A percentile compares a stretch with the other conserved stretches of the same genome.
These are phyloP conservation scores for Siniperca chuatsi DNA, from an alignment of 2,113 vertebrate genomes.

Conservation along the genomic window DNA sequence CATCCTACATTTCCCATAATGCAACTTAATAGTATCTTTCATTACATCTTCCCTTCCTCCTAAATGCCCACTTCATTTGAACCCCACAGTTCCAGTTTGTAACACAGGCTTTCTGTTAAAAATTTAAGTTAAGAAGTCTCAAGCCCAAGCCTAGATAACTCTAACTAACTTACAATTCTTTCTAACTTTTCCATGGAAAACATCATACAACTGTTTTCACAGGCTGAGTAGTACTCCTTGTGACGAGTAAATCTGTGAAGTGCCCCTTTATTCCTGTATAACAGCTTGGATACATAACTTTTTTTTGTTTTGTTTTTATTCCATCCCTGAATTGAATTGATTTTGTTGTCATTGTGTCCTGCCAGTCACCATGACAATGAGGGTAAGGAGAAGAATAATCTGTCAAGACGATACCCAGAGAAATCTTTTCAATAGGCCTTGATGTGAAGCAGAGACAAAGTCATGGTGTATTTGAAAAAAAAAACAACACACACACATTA, in stretches of 20 bases:
- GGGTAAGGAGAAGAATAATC: slow-evolving; percentile 29
- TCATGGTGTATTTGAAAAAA: neutral
- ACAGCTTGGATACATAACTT: neutral
- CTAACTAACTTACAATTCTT: too few species aligned
- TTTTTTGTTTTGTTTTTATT: neutral
- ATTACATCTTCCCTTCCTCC: neutral
- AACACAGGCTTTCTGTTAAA: neutral
- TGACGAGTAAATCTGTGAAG: neutral
- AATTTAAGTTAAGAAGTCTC: neutral
- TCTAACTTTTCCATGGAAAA: too few species aligned
- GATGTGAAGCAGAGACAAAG: slow-evolving; percentile 34
- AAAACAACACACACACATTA: slow-evolving; percentile 16
- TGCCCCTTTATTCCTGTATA: neutral
- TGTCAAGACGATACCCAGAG: slow-evolving; percentile 13
- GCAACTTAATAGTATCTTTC: neutral
- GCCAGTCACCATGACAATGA: slow-evolving; percentile 24
- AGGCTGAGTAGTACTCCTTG: neutral
- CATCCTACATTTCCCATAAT: neutral
- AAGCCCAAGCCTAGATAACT: too few species aligned
- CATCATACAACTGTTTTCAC: neutral
- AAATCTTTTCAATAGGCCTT: slow-evolving; percentile 23
- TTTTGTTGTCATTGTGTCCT: slow-evolving; percentile 27
- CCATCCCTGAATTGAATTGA: neutral
- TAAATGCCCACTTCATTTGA: neutral
- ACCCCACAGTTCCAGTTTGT: neutral